Base-by-base conservation (phyloP, 2,113 vertebrate genomes). In the Heterotilapia buettikoferi region DNA sequence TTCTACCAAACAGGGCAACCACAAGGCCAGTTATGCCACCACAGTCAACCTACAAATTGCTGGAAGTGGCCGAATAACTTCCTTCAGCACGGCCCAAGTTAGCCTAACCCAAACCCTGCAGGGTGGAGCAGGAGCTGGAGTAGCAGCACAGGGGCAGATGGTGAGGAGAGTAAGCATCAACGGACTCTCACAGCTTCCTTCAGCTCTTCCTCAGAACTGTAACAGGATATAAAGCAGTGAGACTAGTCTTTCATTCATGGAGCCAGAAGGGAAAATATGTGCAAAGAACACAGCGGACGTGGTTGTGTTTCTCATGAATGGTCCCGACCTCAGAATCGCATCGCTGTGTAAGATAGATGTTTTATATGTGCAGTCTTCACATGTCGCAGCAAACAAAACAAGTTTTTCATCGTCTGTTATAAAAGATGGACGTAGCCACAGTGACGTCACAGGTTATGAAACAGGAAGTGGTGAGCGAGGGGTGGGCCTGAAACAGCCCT, bases 1-100 rank as follows among this genome's bases (percentile, higher is more conserved):
- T 11, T 82, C 43, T 9, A 29, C 47, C 86, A 93, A 92, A 85
- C 87, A 80, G 26, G 88, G 89, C 36, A 92, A 78, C 43, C 93
- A 95, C 88, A 96, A 93, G 89, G 93, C 97, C 82, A 98, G 97
- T 83, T 98, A 98, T 5, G 97, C 98, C 83, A 98, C 98, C 85
- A 98, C 97, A 0, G 97, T 98, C 26, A 98, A 97, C 90, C 96
- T 98, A 31, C 97, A 98, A 36, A 97, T 98, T 0, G 97, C 97
- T 1, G 97, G 98, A 2, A 97, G 97, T 5, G 97, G 98, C 1
- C 91, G 97, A 19, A 97, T 97, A 26, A 95, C 97, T 1, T 96
- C 96, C 3, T 97, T 97, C 19, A 98, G 97, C 89, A 98, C 97
- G 2, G 97, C 98, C 52, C 98, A 98, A 84, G 97, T 98, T 29